Percentiles rank a stretch among this genome's conserved stretches.
These are phyloP conservation scores for Epizoanthus rinbou DNA, from an alignment of 92 coral and sea anemone species.

Conservation along the genomic window DNA sequence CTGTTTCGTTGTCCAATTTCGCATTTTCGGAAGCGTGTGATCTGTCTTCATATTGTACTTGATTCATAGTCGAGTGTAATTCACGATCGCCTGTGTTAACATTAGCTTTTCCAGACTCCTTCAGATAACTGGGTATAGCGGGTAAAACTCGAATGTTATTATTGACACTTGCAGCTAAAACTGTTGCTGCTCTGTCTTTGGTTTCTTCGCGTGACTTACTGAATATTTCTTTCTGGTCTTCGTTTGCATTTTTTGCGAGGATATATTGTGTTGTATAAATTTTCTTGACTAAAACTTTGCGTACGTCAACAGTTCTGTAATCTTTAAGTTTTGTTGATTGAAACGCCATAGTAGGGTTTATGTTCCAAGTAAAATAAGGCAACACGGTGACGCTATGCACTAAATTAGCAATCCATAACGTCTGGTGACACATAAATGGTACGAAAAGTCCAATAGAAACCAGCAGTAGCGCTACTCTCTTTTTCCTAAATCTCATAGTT, in stretches of 20 bases:
- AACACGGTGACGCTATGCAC: background rate
- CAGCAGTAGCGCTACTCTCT: background rate
- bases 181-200: background rate
- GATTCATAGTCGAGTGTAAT: too few relatives aligned
- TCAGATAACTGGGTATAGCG: too few relatives aligned
- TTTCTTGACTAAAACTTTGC: background rate
- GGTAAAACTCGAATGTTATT: too few relatives aligned
- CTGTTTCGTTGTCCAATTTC: background rate
- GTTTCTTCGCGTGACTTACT: slow-evolving; percentile 10
- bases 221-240: background rate
- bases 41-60: background rate
- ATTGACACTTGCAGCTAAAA: too few relatives aligned
- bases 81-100: too few relatives aligned
- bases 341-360: background rate
- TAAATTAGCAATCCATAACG: background rate
- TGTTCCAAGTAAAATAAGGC: background rate
- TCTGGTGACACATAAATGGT: background rate
- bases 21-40: background rate
- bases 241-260: background rate
- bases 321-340: background rate
- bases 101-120: too few relatives aligned
- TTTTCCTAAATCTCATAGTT: slow-evolving; percentile 22
- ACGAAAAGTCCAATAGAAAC: slow-evolving; percentile 13
- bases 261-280: background rate
- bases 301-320: background rate